These are phyloP conservation scores for Zhuqinia jingwanae DNA, from an alignment of 2,888 invertebrate genomes.

Conservation along the genomic window DNA sequence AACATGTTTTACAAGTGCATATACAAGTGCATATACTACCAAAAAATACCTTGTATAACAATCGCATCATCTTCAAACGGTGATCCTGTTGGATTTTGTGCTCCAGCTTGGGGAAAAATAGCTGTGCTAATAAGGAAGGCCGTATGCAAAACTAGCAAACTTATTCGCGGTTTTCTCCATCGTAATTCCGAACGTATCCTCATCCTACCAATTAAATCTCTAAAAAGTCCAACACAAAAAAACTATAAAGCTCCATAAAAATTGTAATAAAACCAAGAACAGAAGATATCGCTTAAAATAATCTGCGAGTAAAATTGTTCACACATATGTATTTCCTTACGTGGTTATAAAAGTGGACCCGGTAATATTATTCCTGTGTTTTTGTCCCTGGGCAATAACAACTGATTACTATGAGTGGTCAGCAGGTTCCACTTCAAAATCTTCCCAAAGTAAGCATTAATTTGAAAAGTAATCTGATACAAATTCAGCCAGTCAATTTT, in stretches of 20 bases:
- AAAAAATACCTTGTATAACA: slow-evolving; percentile 33
- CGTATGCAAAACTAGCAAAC: background rate
- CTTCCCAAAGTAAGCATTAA: too few relatives aligned
- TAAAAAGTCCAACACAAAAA: background rate
- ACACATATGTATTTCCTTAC: too few relatives aligned
- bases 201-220: slow-evolving; percentile 11
- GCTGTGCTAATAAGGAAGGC: background rate
- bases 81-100: background rate
- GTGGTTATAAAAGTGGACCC: too few relatives aligned
- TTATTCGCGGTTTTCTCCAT: slow-evolving; percentile 42
- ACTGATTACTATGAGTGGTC: background rate
- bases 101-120: background rate
- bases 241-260: background rate
- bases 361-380: too few relatives aligned
- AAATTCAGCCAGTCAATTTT: too few relatives aligned
- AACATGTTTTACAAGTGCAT: background rate
- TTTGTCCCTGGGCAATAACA: too few relatives aligned
- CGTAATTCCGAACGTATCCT: background rate
- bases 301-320: too few relatives aligned
- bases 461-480: too few relatives aligned
- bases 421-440: background rate
- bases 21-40: background rate
- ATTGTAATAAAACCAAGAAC: too few relatives aligned
- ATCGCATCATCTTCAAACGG: slow-evolving; percentile 29
- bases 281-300: too few relatives aligned